Percentiles rank a stretch among this genome's conserved stretches.
Conservation (phyloP, 2,888 invertebrate genomes). For the Catocala nupta region DNA sequence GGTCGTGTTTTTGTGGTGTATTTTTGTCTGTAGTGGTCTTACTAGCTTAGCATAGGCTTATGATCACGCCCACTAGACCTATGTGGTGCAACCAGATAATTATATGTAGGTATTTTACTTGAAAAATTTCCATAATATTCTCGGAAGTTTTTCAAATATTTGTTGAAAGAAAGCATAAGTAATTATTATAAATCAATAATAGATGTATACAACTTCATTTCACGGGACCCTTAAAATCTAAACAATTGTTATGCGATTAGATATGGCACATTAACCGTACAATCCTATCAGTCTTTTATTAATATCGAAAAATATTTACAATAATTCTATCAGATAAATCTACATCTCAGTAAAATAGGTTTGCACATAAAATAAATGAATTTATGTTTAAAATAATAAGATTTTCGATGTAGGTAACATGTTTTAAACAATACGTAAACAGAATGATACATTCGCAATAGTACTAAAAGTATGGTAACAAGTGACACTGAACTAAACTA, state of each 20-base stretch:
- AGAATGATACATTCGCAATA: constrained; percentile 22
- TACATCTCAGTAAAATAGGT: constrained; percentile 43
- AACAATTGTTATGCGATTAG: constrained; percentile 58
- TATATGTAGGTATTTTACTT: too few species aligned
- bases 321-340: constrained; percentile 40
- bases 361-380: constrained; percentile 31
- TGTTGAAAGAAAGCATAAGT: too few species aligned
- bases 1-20: too few species aligned
- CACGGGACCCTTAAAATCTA: constrained; percentile 34
- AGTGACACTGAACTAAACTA: constrained; percentile 39
- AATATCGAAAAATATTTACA: constrained; percentile 66
- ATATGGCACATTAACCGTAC: constrained; percentile 83
- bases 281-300: constrained; percentile 83
- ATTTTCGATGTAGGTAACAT: constrained; percentile 48
- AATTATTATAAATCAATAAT: constrained; percentile 7
- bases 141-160: too few species aligned
- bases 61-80: too few species aligned
- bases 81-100: too few species aligned
- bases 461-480: constrained; percentile 18
- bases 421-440: constrained; percentile 17
- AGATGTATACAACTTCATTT: constrained; percentile 4
- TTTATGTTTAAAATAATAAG: constrained; percentile 23
- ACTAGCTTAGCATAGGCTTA: too few species aligned
- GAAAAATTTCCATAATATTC: too few species aligned
- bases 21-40: too few species aligned